phyloP scores from a whole-genome alignment of 2,888 invertebrate species.

The Tenthredo scrophulariae region DNA sequence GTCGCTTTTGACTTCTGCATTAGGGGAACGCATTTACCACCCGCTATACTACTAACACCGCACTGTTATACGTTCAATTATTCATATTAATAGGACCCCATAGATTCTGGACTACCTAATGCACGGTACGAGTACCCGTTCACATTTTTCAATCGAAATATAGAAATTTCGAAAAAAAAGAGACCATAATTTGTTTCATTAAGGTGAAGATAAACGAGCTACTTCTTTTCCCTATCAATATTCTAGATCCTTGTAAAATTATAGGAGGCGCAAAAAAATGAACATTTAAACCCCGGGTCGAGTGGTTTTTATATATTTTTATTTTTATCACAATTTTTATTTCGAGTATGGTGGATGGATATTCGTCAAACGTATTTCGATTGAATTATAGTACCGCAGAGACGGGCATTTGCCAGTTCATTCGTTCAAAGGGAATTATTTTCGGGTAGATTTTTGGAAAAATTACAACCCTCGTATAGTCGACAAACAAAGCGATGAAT shows the following conservation, averaged over 20 bases:
- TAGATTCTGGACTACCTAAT: neutral
- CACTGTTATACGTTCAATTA: slow-evolving; percentile 66
- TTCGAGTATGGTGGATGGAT: neutral
- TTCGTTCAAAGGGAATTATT: slow-evolving; percentile 1
- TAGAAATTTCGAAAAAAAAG: too few species aligned
- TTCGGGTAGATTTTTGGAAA: slow-evolving; percentile 58
- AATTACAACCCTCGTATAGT: slow-evolving; percentile 56
- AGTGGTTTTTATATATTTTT: neutral
- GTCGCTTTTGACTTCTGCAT: slow-evolving; percentile 67
- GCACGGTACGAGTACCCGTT: neutral
- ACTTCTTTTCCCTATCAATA: neutral
- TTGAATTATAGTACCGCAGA: slow-evolving; percentile 21
- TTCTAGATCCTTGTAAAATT: neutral
- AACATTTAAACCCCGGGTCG: neutral
- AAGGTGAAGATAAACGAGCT: neutral
- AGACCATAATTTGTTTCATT: neutral
- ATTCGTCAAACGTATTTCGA: slow-evolving; percentile 1
- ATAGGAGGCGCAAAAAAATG: neutral
- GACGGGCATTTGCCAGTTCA: slow-evolving; percentile 23
- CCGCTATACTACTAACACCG: slow-evolving; percentile 41
- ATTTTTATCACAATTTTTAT: neutral
- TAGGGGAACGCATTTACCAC: slow-evolving; percentile 51
- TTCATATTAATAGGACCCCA: slow-evolving; percentile 70
- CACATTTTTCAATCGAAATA: neutral
- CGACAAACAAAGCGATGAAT: slow-evolving; percentile 76